Evolutionary conservation across 2,888 invertebrate genomes (phyloP), one percentile per base, ranked within the genome.

Genomic region (Iselma pallidipennis): DNA sequence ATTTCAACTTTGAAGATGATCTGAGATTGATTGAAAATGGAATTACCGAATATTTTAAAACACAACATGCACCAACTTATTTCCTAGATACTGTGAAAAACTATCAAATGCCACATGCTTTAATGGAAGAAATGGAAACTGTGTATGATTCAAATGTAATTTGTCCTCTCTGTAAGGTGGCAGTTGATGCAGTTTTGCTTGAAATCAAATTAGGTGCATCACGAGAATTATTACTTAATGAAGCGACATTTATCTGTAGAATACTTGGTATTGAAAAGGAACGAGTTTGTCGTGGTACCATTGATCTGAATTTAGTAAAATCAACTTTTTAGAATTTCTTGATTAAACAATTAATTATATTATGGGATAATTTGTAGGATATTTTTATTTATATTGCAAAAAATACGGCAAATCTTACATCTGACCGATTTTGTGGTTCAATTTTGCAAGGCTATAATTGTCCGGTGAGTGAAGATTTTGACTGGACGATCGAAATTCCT

Each of bases 361-460:
- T 25, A n/a, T n/a, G 9, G 28, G 82, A 29, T 6, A 25, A 63
- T 54, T 62, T 83, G 28, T 74, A 90, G 87, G 87, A 86, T 23
- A 85, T 86, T 25, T 70, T 88, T 21, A 72, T 84, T n/a, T 84
- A 87, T 73, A 89, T 91, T 48, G 74, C 88, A 10, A 82, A 82
- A 58, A 83, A 83, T 14, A 82, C 83, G 25, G 83, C 83, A 5
- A 79, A 82, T 61, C 79, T 88, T 4, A 83, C 83, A 0, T 82
- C 86, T 0, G 76, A 80, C 7, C 81, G 84, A 23, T 82, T 87
- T 45, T 90, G 89, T 68, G 85, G 85, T 0, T 75, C 87, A 0
- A 53, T 86, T 1, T 65, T 86, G 1, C 88, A 89, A 78, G 78
- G 74, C 1, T 67, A 71, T 0, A 70, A 80, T 49, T 79, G 79